A percentile compares a stretch with the other conserved stretches of the same genome.
These are phyloP conservation scores for Cyprinodon diabolis DNA, from an alignment of 2,797 vertebrate species.

Conservation along the genomic window DNA sequence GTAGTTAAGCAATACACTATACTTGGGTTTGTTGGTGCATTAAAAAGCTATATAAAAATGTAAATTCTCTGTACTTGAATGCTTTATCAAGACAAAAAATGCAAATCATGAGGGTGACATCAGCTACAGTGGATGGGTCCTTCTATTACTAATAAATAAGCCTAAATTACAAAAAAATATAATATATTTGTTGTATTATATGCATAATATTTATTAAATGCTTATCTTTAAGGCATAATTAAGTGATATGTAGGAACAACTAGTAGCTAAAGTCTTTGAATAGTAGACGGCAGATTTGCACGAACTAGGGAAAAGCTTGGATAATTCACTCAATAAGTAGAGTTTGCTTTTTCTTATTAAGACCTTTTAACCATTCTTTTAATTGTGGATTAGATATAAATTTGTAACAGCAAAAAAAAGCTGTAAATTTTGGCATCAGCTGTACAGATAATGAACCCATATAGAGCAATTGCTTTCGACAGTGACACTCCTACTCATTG, in stretches of 20 bases:
- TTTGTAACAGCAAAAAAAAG: background rate
- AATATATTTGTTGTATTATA: background rate
- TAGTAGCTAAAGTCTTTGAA: background rate
- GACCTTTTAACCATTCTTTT: background rate
- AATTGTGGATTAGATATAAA: background rate
- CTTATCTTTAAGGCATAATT: background rate
- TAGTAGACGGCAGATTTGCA: background rate
- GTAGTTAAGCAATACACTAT: background rate
- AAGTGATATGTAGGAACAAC: background rate
- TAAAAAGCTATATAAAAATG: background rate
- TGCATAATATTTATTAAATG: background rate
- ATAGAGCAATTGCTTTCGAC: background rate
- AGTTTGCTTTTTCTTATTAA: background rate
- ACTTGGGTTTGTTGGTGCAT: background rate
- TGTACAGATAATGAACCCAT: conserved; percentile 6
- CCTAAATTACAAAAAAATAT: background rate
- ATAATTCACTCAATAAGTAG: background rate
- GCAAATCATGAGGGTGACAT: no score
- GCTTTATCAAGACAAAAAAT: no score
- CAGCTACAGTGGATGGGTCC: no score
- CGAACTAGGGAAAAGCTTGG: background rate
- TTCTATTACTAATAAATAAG: background rate
- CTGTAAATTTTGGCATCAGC: background rate
- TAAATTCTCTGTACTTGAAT: no score
- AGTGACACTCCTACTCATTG: conserved; percentile 1